Conservation (phyloP, 2,113 vertebrate genomes). For the Peromyscus maniculatus region DNA sequence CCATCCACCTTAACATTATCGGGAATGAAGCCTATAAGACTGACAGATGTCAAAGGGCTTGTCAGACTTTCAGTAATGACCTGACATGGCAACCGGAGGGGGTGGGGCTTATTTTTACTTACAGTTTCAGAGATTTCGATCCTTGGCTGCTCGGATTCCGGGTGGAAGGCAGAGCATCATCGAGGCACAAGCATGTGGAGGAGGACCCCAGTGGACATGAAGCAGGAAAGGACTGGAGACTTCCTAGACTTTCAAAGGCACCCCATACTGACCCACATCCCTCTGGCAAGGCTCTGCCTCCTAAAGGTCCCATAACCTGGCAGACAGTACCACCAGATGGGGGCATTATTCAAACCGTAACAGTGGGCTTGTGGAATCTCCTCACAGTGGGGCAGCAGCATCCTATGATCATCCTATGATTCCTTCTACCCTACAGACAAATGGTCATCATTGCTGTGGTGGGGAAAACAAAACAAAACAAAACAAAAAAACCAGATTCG, state of each 20-base stretch:
- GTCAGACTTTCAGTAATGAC: not conserved
- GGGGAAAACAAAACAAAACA: not conserved
- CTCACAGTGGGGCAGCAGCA: not conserved
- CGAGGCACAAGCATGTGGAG: not conserved
- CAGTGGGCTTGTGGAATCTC: not conserved
- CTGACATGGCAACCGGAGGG: not conserved
- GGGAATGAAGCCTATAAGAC: not conserved
- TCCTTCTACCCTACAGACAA: not conserved
- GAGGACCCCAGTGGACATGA: too few relatives aligned
- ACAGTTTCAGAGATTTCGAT: not conserved
- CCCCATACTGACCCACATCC: not conserved
- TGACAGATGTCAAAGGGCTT: not conserved
- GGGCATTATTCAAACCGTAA: not conserved
- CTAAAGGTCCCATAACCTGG: not conserved
- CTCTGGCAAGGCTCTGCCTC: not conserved
- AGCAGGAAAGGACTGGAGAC: not conserved
- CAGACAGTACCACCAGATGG: not conserved
- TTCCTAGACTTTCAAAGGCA: not conserved
- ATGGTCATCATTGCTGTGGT: not conserved
- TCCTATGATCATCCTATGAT: too few relatives aligned
- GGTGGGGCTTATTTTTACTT: not conserved
- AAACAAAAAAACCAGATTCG: not conserved
- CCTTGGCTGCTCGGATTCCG: not conserved
- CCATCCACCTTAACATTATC: not conserved
- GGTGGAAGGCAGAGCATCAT: too few relatives aligned